Evolutionary conservation across 53 echinoderm and acorn worm species (phyloP).

Genomic region (Glandiceps talaboti): DNA sequence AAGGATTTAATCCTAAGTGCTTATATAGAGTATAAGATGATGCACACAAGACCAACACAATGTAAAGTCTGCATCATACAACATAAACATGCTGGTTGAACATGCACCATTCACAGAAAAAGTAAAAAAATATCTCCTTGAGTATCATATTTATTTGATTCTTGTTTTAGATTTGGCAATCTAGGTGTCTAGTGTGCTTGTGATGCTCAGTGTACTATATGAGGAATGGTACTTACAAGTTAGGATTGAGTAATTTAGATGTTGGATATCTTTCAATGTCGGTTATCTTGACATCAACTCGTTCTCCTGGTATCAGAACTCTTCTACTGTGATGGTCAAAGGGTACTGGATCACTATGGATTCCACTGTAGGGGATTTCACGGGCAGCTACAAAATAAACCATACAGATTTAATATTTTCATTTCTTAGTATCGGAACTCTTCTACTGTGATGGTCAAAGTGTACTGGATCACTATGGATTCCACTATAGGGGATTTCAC

Average conservation of each 20-base stretch:
- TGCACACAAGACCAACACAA: too few species aligned
- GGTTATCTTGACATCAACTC: constrained; percentile 22
- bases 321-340: constrained; percentile 34
- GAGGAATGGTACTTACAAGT: constrained; percentile 52
- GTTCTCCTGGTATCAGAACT: constrained; percentile 34
- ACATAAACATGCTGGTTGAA: too few species aligned
- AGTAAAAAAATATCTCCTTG: too few species aligned
- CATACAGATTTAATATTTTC: too few species aligned
- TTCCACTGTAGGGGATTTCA: constrained; percentile 14
- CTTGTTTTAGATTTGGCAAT: too few species aligned
- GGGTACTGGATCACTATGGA: constrained; percentile 30
- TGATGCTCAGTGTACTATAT: too few species aligned
- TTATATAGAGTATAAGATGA: too few species aligned
- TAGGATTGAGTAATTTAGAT: constrained; percentile 52
- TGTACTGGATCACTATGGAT: constrained; percentile 30
- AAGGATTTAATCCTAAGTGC: too few species aligned
- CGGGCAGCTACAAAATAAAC: not conserved
- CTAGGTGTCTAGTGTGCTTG: too few species aligned
- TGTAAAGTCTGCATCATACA: too few species aligned
- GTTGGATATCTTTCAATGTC: constrained; percentile 43
- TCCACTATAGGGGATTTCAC: constrained; percentile 24
- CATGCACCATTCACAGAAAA: too few species aligned
- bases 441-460: constrained; percentile 31
- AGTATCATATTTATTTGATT: too few species aligned
- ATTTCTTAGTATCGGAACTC: constrained; percentile 34